These are phyloP conservation scores for Lepus americanus DNA, from an alignment of 2,113 vertebrate genomes.

Conservation along the genomic window DNA sequence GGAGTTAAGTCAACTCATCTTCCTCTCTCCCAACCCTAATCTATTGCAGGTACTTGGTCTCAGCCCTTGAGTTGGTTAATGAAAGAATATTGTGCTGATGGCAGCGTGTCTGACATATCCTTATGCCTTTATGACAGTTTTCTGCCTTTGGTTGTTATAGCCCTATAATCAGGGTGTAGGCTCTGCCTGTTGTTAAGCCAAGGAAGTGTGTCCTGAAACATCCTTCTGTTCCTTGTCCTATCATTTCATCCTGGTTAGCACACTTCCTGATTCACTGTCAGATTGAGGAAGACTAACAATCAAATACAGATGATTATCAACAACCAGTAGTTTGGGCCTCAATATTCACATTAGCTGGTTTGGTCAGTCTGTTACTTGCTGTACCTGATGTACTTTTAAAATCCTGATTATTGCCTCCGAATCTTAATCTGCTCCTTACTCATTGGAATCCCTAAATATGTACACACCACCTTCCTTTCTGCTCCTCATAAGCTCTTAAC, in stretches of 20 bases:
- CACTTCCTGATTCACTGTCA: not conserved
- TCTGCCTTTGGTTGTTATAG: not conserved
- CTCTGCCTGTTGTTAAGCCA: not conserved
- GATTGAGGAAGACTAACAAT: not conserved
- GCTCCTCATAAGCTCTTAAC: no score
- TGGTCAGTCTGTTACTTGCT: not conserved
- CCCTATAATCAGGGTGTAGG: not conserved
- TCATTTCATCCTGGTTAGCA: not conserved
- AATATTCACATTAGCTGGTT: not conserved
- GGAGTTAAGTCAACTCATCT: not conserved
- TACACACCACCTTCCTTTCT: no score
- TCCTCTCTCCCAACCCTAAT: not conserved
- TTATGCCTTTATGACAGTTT: not conserved
- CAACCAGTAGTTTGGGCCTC: not conserved
- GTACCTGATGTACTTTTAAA: not conserved
- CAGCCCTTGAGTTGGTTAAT: not conserved
- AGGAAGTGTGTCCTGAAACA: constrained; percentile 41
- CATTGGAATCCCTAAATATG: not conserved
- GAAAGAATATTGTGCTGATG: not conserved
- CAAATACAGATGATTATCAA: not conserved
- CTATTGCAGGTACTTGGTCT: not conserved
- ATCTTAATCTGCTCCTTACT: not conserved
- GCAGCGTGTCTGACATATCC: not conserved
- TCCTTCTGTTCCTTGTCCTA: not conserved
- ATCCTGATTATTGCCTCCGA: not conserved